Conservation (phyloP, 2,797 vertebrate species). For the Lindbergichthys nudifrons region DNA sequence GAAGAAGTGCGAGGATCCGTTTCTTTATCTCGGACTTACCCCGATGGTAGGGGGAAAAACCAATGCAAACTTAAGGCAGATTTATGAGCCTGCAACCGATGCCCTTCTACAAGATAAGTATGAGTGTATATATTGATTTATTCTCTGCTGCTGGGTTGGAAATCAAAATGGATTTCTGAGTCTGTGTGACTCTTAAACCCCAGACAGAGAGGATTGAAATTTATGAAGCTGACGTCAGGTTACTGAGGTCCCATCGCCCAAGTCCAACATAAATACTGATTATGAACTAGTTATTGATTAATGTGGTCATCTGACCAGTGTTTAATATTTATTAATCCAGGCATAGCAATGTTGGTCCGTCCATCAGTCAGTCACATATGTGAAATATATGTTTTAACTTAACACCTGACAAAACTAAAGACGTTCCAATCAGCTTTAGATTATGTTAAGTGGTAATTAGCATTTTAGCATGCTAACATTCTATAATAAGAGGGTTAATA, state of each 20-base stretch:
- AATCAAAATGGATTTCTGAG: conserved; percentile 62
- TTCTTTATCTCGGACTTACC: conserved; percentile 36
- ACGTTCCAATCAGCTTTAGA: background rate
- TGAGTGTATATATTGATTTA: conserved; percentile 56
- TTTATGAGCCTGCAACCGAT: conserved; percentile 38
- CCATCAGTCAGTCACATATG: background rate
- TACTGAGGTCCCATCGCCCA: conserved; percentile 23
- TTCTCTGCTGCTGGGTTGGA: conserved; percentile 35
- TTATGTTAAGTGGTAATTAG: background rate
- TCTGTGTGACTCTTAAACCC: conserved; percentile 32
- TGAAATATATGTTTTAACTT: background rate
- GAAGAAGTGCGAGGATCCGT: conserved; percentile 29
- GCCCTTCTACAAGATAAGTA: conserved; percentile 49
- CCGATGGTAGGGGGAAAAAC: conserved; percentile 19
- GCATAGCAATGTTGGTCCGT: background rate
- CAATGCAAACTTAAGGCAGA: conserved; percentile 38
- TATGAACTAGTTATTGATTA: conserved; percentile 24
- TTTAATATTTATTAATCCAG: background rate
- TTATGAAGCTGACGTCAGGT: conserved; percentile 36
- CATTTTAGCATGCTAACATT: background rate
- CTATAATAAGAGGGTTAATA: background rate
- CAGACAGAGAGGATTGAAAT: conserved; percentile 41
- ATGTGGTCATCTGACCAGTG: background rate
- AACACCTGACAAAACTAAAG: background rate
- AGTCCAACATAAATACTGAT: conserved; percentile 10